Conservation (phyloP, 1,140 invertebrate genomes). For the Brachionus plicatilis region DNA sequence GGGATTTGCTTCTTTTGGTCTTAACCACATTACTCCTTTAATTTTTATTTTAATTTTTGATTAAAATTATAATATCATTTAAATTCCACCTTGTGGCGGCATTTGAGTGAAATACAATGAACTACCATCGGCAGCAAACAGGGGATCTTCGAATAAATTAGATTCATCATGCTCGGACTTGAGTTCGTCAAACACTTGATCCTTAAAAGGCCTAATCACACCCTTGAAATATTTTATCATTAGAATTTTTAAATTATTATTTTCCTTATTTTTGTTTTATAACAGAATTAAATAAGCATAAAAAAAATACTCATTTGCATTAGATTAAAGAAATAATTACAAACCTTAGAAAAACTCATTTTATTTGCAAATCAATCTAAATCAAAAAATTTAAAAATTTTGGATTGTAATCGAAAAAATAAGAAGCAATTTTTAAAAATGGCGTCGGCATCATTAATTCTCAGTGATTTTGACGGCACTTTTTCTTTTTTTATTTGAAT, state of each 20-base stretch:
- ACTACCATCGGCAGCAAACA: background rate
- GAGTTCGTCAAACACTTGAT: slow-evolving; percentile 28
- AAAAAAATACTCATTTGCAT: background rate
- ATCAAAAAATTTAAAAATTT: background rate
- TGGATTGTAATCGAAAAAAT: background rate
- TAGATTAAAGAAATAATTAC: background rate
- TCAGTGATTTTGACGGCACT: background rate
- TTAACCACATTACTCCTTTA: background rate
- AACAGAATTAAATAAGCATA: background rate
- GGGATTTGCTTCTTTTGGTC: slow-evolving; percentile 44
- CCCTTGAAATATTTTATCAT: background rate
- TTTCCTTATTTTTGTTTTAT: background rate
- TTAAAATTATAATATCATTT: background rate
- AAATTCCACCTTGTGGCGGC: background rate
- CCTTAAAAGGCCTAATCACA: slow-evolving; percentile 13
- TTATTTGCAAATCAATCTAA: background rate
- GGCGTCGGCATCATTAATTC: background rate
- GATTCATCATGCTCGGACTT: slow-evolving; percentile 19
- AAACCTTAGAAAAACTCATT: slow-evolving; percentile 6
- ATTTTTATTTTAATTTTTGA: background rate
- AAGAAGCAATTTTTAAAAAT: background rate
- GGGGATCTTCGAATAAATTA: slow-evolving; percentile 39
- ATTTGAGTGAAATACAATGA: slow-evolving; percentile 32
- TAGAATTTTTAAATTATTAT: background rate
- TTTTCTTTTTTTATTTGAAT: background rate